phyloP scores from a whole-genome alignment of 1,140 invertebrate genomes.

The Ectropis grisescens region DNA sequence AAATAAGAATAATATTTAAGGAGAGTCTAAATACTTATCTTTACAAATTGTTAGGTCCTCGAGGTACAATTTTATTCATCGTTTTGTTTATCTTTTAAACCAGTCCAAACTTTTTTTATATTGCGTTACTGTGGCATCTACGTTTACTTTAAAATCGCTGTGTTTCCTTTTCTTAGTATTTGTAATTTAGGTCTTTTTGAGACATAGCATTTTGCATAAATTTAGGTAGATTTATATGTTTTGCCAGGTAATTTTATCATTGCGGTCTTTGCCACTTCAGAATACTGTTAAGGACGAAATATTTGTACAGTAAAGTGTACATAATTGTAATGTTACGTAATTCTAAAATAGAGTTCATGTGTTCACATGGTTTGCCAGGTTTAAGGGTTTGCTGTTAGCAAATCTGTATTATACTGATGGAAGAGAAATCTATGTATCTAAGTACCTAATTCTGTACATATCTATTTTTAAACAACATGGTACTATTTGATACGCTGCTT shows the following conservation, averaged over 20 bases:
- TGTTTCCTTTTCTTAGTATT: conserved; percentile 8
- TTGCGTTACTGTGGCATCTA: conserved; percentile 8
- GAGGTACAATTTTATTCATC: conserved; percentile 30
- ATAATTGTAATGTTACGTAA: conserved; percentile 18
- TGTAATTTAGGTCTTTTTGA: conserved; percentile 19
- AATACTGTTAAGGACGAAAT: conserved; percentile 9
- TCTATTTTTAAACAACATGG: conserved; percentile 1
- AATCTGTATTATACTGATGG: neutral
- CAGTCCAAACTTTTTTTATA: conserved; percentile 5
- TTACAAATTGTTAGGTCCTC: conserved; percentile 21
- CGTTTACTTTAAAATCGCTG: conserved; percentile 11
- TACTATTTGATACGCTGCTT: no score
- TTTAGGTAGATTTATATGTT: conserved; percentile 8
- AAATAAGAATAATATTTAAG: conserved; percentile 61
- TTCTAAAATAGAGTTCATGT: conserved; percentile 16
- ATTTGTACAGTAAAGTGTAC: conserved; percentile 6
- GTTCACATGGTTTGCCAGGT: conserved; percentile 22
- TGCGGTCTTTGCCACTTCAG: conserved; percentile 25
- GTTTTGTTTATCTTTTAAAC: conserved; percentile 6
- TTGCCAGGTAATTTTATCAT: conserved; percentile 15
- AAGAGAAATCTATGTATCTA: conserved; percentile 1
- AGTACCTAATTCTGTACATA: conserved; percentile 12
- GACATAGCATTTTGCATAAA: conserved; percentile 15
- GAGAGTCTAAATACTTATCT: conserved; percentile 29
- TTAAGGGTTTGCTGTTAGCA: conserved; percentile 9